phyloP scores from a whole-genome alignment of 1,140 invertebrate genomes.

The Pinna nobilis region DNA sequence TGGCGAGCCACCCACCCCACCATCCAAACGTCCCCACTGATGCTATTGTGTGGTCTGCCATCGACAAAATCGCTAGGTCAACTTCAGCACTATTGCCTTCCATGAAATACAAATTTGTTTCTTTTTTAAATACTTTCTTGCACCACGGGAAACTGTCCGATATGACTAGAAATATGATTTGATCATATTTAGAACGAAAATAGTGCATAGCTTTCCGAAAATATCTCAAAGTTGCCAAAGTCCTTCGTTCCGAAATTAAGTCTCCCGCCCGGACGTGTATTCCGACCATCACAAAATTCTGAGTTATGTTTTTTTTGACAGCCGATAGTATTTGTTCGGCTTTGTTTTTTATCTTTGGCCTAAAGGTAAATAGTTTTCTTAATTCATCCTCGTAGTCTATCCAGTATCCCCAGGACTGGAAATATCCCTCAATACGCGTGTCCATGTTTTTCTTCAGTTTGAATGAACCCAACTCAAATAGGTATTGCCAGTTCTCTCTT shows the following conservation, averaged over 20 bases:
- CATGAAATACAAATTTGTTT: constrained; percentile 20
- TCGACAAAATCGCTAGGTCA: constrained; percentile 56
- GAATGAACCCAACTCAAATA: not conserved
- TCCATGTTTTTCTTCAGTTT: not conserved
- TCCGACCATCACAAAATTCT: constrained; percentile 37
- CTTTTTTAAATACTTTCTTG: constrained; percentile 10
- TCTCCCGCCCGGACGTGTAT: constrained; percentile 54
- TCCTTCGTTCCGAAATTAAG: constrained; percentile 9
- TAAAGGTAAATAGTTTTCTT: constrained; percentile 26
- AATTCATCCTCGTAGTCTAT: constrained; percentile 26
- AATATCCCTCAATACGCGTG: constrained; percentile 18
- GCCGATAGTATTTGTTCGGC: constrained; percentile 4
- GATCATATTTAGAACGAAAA: constrained; percentile 34
- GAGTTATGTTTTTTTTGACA: not conserved
- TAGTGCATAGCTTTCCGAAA: constrained; percentile 40
- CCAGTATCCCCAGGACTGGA: constrained; percentile 47
- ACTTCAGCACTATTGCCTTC: constrained; percentile 30
- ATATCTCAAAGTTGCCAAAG: constrained; percentile 47
- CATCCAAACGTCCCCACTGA: constrained; percentile 66
- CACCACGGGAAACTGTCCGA: constrained; percentile 44
- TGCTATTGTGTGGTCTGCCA: constrained; percentile 63
- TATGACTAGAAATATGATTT: constrained; percentile 45
- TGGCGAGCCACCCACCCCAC: constrained; percentile 61
- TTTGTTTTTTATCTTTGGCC: not conserved
- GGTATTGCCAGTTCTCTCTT: not conserved